Evolutionary conservation across 53 echinoderm and acorn worm species (phyloP).

Genomic region (Mesocentrotus franciscanus): DNA sequence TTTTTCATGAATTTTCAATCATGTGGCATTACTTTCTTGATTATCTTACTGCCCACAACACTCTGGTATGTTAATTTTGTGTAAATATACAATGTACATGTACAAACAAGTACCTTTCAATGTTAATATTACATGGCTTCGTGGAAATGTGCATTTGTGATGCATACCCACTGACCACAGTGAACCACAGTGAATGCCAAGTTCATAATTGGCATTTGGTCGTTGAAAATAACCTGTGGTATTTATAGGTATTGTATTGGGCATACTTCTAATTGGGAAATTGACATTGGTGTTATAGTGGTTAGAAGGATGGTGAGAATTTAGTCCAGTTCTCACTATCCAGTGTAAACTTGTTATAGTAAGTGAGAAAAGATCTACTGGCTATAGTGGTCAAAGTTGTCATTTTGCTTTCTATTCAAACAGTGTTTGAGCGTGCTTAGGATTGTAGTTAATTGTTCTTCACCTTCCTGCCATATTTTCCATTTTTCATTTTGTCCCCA

Average conservation of each 20-base stretch:
- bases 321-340: neutral
- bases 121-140: neutral
- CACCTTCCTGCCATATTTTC: too few species aligned
- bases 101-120: neutral
- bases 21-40: neutral
- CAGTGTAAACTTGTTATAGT: neutral
- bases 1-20: too few species aligned
- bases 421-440: neutral
- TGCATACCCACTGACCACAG: neutral
- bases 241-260: neutral
- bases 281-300: neutral
- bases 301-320: neutral
- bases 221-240: constrained; percentile 1
- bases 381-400: neutral
- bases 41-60: neutral
- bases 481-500: too few species aligned
- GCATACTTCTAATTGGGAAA: neutral
- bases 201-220: neutral
- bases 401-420: neutral
- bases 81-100: neutral
- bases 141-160: neutral
- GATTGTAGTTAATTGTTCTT: neutral
- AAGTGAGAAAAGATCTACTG: neutral
- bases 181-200: neutral
- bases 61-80: neutral